These are phyloP conservation scores for Druon quercuslanigerum DNA, from an alignment of 1,140 invertebrate genomes.

Conservation along the genomic window DNA sequence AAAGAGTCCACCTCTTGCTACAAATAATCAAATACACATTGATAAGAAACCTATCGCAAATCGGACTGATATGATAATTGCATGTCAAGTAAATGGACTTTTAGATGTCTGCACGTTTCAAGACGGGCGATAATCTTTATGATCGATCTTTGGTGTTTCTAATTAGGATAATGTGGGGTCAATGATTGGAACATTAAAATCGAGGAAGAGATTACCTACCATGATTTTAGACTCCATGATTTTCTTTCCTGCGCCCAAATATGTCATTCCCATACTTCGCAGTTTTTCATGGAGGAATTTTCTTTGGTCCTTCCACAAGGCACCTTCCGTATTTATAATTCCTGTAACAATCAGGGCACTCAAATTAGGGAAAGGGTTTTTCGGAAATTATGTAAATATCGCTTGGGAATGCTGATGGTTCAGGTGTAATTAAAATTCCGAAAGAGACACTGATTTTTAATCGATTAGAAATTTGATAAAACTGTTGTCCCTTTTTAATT, in stretches of 20 bases:
- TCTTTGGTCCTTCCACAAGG: constrained; percentile 94
- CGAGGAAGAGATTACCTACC: constrained; percentile 73
- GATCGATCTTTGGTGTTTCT: too few species aligned
- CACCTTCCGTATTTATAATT: constrained; percentile 92
- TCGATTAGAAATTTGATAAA: background rate
- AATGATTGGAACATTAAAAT: background rate
- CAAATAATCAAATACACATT: constrained; percentile 41
- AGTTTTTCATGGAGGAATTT: constrained; percentile 92
- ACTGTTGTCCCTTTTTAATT: too few species aligned
- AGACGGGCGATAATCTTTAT: too few species aligned
- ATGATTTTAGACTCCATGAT: constrained; percentile 91
- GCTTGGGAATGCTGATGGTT: background rate
- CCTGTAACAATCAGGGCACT: constrained; percentile 78
- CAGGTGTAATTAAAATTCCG: constrained; percentile 6
- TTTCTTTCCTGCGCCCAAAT: constrained; percentile 85
- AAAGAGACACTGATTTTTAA: background rate
- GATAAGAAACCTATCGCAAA: background rate
- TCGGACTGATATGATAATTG: background rate
- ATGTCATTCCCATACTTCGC: constrained; percentile 92
- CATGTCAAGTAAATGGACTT: background rate
- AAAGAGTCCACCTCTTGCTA: constrained; percentile 88
- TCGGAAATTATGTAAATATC: constrained; percentile 6
- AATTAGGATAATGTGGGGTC: too few species aligned
- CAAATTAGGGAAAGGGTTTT: background rate
- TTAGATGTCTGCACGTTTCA: too few species aligned